Percentiles rank a stretch among this genome's conserved stretches.
Evolutionary conservation across 2,888 invertebrate species (phyloP).

Genomic region (Ommatoiulus sabulosus): DNA sequence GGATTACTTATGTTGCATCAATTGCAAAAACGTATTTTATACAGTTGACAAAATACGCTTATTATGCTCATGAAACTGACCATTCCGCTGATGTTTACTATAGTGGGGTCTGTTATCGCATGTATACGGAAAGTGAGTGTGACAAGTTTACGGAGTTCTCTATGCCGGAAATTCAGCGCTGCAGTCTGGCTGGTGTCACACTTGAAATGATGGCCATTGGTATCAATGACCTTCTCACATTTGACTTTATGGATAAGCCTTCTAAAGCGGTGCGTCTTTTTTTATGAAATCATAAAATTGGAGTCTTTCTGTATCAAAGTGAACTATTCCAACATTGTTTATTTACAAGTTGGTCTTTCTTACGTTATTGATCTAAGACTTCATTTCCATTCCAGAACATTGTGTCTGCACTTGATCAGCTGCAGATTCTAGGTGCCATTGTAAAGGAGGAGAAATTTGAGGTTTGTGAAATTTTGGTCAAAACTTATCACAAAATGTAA

Average conservation of each 20-base stretch:
- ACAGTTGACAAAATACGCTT: background rate
- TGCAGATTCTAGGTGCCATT: slow-evolving; percentile 75
- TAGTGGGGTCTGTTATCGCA: slow-evolving; percentile 88
- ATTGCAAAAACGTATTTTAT: too few species aligned
- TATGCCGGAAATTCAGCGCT: slow-evolving; percentile 87
- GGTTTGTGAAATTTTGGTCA: slow-evolving; percentile 48
- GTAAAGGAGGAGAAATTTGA: slow-evolving; percentile 66
- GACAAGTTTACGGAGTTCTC: slow-evolving; percentile 78
- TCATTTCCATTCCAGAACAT: slow-evolving; percentile 63
- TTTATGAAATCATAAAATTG: too few species aligned
- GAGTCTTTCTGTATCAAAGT: too few species aligned
- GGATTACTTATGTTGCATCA: too few species aligned
- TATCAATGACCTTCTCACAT: slow-evolving; percentile 79
- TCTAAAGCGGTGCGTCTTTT: slow-evolving; percentile 73
- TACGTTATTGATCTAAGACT: too few species aligned
- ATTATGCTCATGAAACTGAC: slow-evolving; percentile 58
- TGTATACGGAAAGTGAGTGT: slow-evolving; percentile 84
- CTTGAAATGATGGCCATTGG: slow-evolving; percentile 87
- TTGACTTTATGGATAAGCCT: slow-evolving; percentile 93
- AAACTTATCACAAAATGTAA: too few species aligned
- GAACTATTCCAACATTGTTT: too few species aligned
- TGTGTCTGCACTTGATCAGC: slow-evolving; percentile 68
- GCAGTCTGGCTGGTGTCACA: slow-evolving; percentile 79
- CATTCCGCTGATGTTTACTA: too few species aligned
- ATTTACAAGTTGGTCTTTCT: too few species aligned